Percentiles rank a stretch among this genome's conserved stretches.
phyloP scores from a whole-genome alignment of 37 sponge, comb jelly and placozoan genomes.

The Axinella damicornis region DNA sequence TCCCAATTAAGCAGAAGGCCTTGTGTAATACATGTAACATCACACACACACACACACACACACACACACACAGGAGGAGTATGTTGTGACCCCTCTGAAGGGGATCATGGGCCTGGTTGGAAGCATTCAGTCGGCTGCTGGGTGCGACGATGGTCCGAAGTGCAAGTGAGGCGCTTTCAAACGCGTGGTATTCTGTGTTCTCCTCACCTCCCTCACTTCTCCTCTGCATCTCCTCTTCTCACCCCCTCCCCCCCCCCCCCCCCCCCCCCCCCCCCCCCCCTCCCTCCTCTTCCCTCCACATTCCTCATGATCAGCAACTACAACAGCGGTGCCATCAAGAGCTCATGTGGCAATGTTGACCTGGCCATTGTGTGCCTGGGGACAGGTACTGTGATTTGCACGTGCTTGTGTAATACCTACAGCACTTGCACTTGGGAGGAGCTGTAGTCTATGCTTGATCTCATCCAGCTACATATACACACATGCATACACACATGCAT shows the following conservation, averaged over 20 bases:
- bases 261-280: too few relatives aligned
- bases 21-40: too few relatives aligned
- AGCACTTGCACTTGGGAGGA: too few relatives aligned
- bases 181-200: not conserved
- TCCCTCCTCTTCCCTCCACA: too few relatives aligned
- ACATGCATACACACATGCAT: too few relatives aligned
- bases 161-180: conserved; percentile 39
- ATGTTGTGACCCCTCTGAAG: conserved; percentile 38
- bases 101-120: conserved; percentile 8
- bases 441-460: too few relatives aligned
- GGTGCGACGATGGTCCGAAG: conserved; percentile 52
- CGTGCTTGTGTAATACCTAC: too few relatives aligned
- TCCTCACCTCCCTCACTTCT: not conserved
- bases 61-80: conserved; percentile 21
- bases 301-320: conserved; percentile 3
- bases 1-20: too few relatives aligned
- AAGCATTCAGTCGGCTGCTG: conserved; percentile 16
- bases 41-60: not conserved
- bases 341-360: conserved; percentile 43
- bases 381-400: too few relatives aligned
- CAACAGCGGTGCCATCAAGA: conserved; percentile 11
- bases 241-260: too few relatives aligned
- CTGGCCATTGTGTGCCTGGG: conserved; percentile 58
- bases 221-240: too few relatives aligned
- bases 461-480: too few relatives aligned